phyloP scores from a whole-genome alignment of 2,113 vertebrate genomes.

The Erythrolamprus reginae region DNA sequence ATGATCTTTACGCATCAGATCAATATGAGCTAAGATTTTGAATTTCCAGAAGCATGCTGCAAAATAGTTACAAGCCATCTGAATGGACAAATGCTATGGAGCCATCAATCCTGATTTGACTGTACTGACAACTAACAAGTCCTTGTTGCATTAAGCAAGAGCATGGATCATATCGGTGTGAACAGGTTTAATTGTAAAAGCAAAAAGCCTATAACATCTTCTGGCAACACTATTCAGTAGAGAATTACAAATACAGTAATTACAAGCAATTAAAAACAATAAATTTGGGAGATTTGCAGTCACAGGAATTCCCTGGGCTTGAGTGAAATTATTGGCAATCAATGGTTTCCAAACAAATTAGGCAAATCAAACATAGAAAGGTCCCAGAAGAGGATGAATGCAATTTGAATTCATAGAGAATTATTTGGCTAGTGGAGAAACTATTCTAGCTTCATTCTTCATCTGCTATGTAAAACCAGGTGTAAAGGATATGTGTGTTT shows the following conservation, averaged over 20 bases:
- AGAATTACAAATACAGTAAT: not conserved
- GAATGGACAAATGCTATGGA: not conserved
- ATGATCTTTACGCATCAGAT: not conserved
- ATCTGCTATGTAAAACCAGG: not conserved
- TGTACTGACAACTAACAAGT: not conserved
- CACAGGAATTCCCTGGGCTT: not conserved
- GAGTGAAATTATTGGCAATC: not conserved
- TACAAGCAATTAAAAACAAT: not conserved
- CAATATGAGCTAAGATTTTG: not conserved
- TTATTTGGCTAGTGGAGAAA: not conserved
- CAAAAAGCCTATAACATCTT: not conserved
- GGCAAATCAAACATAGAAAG: not conserved
- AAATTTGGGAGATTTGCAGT: not conserved
- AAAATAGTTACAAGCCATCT: not conserved
- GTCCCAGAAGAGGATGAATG: not conserved
- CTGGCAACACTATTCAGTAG: not conserved
- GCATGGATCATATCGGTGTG: not conserved
- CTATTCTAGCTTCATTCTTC: not conserved
- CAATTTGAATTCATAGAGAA: not conserved
- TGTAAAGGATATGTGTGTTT: not conserved
- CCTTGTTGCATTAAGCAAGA: not conserved
- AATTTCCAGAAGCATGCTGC: not conserved
- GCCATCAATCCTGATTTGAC: not conserved
- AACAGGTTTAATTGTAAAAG: not conserved
- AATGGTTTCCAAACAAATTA: not conserved